Evolutionary conservation across 2,797 vertebrate genomes (phyloP), one percentile per base, ranked within the genome.

Genomic region (Paratrypauchen microcephalus): DNA sequence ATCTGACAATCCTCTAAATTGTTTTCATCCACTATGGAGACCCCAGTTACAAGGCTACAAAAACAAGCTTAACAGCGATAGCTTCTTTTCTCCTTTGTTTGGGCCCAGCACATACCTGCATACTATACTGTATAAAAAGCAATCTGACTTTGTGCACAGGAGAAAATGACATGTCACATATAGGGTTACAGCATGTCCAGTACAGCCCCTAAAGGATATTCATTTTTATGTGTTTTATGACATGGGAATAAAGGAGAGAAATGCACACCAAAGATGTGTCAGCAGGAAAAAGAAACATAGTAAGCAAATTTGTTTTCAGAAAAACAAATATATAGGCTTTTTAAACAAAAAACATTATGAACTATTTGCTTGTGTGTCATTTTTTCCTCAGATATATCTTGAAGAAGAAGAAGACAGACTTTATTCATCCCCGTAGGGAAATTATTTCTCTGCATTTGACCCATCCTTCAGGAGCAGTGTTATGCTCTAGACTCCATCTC

Each of bases 111-210:
- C 30, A n/a, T 30, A 60, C 56, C 24, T 15, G 24, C 18, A 52
- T 16, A 19, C 26, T 58, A 6, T 19, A 9, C 16, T 6, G 19
- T 9, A 45, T 45, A 45, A 60, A 59, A 54, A 45, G 41, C 45
- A 36, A 60, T 36, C 8, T 18, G 60, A 65, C 58, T 48, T 30
- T 32, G 16, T 4, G 23, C 16, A 60, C 57, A 41, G 39, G 15
- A 26, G 23, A 65, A 24, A 36, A 28, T 68, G 8, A 68, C 36
- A n/a, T 65, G 55, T 39, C 56, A 60, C 6, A 12, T n/a, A 62
- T 12, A 62, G 30, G 50, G 41, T 52, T 26, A 55, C 4, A 56
- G 47, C 39, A 9, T 26, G 30, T 63, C 24, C 58, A 36, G 16
- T 19, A 19, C 57, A 30, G 58, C 28, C 18, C 30, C 58, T 36